Base-by-base conservation (phyloP, 2,113 vertebrate genomes). In the Puntigrus tetrazona region DNA sequence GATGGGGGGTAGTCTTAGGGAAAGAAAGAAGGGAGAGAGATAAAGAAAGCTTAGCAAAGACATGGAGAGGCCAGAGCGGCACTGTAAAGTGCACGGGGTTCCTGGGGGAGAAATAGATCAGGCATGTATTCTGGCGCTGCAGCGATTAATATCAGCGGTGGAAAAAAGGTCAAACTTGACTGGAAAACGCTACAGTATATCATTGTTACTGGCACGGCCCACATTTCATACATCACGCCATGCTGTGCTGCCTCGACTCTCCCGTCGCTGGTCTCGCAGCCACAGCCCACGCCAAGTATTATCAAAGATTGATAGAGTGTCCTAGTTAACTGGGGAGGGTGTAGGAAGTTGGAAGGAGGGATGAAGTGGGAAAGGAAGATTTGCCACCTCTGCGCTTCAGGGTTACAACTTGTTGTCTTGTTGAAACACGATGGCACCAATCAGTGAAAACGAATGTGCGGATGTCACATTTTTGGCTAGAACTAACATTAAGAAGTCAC, bases 151-250 rank as follows among this genome's bases (percentile, higher is more conserved):
- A 94, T 93, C 90, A 25, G 69, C 83, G 87, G 73, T 85, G 88
- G 73, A 88, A 90, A 93, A 94, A 94, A 94, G 93, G 94, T 94
- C 92, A 94, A 91, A 94, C 92, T 88, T 90, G 90, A 93, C 91
- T 93, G 90, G 90, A 92, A 88, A 92, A 92, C 86, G 86, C 89
- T 90, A 91, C 88, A 90, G 89, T 93, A 93, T 92, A 94, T 94
- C 92, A 92, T 90, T 91, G 89, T 92, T 93, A 91, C 90, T 91
- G 90, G 91, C 86, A 77, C 70, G 85, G 87, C 45, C 86, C 88
- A 87, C 79, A 85, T 92, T 93, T 93, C 90, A 91, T 92, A 93
- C 92, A 92, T 92, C 93, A 92, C 84, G 90, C 88, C 87, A 87
- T 67, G 87, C 91, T 90, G 91, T 47, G 31, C 74, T 70, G 43